Conservation (phyloP, 2,888 invertebrate genomes). For the Brenthis daphne region DNA sequence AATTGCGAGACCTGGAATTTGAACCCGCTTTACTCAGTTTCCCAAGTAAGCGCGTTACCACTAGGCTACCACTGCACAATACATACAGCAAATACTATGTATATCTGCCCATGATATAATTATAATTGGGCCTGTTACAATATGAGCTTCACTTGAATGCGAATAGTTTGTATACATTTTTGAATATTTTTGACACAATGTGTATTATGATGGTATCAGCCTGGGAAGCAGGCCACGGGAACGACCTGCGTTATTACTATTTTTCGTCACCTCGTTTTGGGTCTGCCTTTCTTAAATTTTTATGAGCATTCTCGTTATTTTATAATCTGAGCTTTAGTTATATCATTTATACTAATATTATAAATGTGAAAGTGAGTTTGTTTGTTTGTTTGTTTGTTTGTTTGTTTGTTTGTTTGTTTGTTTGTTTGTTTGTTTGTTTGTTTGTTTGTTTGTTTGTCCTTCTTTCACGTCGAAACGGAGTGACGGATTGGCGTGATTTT, state of each 20-base stretch:
- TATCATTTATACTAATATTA: background rate
- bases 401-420: too few species aligned
- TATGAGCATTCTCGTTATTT: background rate
- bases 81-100: too few species aligned
- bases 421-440: too few species aligned
- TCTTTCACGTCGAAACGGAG: too few species aligned
- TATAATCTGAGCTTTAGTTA: background rate
- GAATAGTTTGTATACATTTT: slow-evolving; percentile 12
- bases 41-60: too few species aligned
- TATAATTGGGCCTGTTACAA: background rate
- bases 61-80: too few species aligned
- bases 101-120: background rate
- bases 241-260: slow-evolving; percentile 16
- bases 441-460: too few species aligned
- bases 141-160: background rate
- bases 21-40: too few species aligned
- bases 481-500: too few species aligned
- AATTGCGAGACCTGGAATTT: too few species aligned
- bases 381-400: too few species aligned
- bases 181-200: slow-evolving; percentile 26
- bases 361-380: too few species aligned
- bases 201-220: slow-evolving; percentile 24
- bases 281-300: background rate
- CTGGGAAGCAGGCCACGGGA: slow-evolving; percentile 41
- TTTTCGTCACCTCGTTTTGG: slow-evolving; percentile 7